Evolutionary conservation across 2,113 vertebrate genomes (phyloP), one percentile per base, ranked within the genome.

Genomic region (Aix galericulata): DNA sequence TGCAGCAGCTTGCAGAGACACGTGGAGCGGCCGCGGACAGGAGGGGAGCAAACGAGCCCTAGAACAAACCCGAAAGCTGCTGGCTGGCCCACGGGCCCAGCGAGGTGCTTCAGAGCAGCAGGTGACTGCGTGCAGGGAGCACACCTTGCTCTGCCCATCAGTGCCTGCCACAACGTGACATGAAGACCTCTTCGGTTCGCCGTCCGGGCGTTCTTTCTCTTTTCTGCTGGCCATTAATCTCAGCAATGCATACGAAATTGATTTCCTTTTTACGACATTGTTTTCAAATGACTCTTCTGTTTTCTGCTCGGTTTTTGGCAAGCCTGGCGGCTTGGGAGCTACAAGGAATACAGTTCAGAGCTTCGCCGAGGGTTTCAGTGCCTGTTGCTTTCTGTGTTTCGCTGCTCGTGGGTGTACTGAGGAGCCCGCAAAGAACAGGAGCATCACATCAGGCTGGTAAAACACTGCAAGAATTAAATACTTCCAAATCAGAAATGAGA

Each of bases 241-340:
- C 86, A 81, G 55, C 88, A 95, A 93, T 95, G 96, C 96, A 93
- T 96, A 86, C 1, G 27, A 86, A 94, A 56, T 95, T 71, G 94
- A 92, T 95, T 95, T 88, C 71, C 92, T 97, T 85, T 67, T 88
- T 88, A 85, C 21, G 13, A 59, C 94, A 94, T 97, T 89, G 82
- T 95, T 96, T 97, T 97, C 29, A 60, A 89, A 71, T 95, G 78
- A 91, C 83, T 97, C 93, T 95, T 87, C 90, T 94, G 86, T 95
- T 94, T 94, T 95, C 84, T 87, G 89, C 84, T 91, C 59, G 38
- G 3, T 74, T 95, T 95, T 95, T 96, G 78, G 93, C 91, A 94
- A n/a, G 82, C 87, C 73, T 40, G 17, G 48, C 75, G 82, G 59
- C 83, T 97, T 88, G 82, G 63, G 94, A 97, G 83, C 88, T 93